These are phyloP conservation scores for Agrochola lota DNA, from an alignment of 2,888 invertebrate species.

Conservation along the genomic window DNA sequence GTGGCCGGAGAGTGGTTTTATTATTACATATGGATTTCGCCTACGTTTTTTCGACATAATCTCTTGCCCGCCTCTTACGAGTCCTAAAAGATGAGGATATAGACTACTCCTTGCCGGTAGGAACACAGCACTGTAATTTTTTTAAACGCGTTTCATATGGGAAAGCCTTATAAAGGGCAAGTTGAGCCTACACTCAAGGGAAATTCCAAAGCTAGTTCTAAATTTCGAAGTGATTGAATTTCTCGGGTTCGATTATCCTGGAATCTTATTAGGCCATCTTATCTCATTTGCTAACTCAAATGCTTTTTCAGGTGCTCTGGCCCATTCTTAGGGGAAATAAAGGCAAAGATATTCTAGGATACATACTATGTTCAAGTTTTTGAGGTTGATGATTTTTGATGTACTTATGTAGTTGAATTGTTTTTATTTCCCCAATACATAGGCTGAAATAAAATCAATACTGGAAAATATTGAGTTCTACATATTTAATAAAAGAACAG, in stretches of 20 bases:
- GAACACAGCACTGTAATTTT: constrained; percentile 24
- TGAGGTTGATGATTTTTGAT: background rate
- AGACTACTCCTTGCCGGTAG: constrained; percentile 1
- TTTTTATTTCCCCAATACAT: background rate
- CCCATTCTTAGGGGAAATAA: constrained; percentile 19
- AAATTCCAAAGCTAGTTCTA: constrained; percentile 59
- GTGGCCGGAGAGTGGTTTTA: constrained; percentile 17
- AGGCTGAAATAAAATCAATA: background rate
- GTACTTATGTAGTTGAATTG: background rate
- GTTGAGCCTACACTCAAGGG: constrained; percentile 56
- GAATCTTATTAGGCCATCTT: constrained; percentile 61
- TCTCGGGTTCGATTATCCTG: constrained; percentile 64
- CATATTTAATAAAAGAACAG: background rate
- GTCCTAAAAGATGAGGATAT: constrained; percentile 12
- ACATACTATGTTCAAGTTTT: background rate
- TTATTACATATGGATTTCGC: constrained; percentile 22
- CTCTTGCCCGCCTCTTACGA: constrained; percentile 2
- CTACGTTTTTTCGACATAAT: constrained; percentile 24
- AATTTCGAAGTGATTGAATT: constrained; percentile 68
- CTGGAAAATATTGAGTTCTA: background rate
- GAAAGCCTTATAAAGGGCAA: constrained; percentile 42
- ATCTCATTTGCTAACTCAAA: constrained; percentile 56
- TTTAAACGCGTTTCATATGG: constrained; percentile 22
- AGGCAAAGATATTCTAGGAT: background rate
- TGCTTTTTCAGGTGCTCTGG: constrained; percentile 41